Evolutionary conservation across 2,888 invertebrate genomes (phyloP), one percentile per base, ranked within the genome.

Genomic region (Diabrotica balteata): DNA sequence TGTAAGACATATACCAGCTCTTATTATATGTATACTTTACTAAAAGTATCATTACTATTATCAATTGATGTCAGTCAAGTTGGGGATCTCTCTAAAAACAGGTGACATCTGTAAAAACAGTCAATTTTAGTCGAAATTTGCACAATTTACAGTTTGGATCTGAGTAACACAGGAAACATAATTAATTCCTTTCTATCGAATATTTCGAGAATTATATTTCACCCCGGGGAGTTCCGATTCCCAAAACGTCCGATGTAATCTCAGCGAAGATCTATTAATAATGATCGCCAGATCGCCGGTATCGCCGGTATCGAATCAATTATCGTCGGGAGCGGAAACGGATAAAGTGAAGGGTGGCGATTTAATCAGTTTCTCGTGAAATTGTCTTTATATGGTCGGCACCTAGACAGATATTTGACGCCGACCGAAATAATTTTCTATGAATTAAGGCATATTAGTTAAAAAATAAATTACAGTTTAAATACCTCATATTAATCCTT

Each of bases 161-260:
- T 32, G 32, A 32, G 32, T 32, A 32, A 32, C 4, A 32, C 17
- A 9, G 8, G 52, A 52, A 52, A 52, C 17, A 8, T 52, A 52
- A 8, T 65, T 52, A 61, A 50, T 55, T 44, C 53, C 54, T 32
- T 32, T 32, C 10, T 54, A 49, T 49, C 43, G 50, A 43, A 45
- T 58, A 46, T 50, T 63, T 60, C 69, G 69, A 66, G 62, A 67
- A 68, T 61, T 70, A 74, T 69, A 70, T 73, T 72, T 67, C 59
- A 54, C 73, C 70, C 72, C 63, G 51, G 75, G 71, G 74, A 74
- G 72, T 72, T 73, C 73, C 63, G 72, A 71, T 70, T 73, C 72
- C 69, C 68, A 69, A 75, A 74, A 75, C 75, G 75, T 73, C 72
- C 61, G 51, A 66, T 73, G 70, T 74, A 75, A 74, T 75, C 74